Percentiles rank a stretch among this genome's conserved stretches.
Evolutionary conservation across 2,797 vertebrate species (phyloP).

Genomic region (Pangasius larnaudii): DNA sequence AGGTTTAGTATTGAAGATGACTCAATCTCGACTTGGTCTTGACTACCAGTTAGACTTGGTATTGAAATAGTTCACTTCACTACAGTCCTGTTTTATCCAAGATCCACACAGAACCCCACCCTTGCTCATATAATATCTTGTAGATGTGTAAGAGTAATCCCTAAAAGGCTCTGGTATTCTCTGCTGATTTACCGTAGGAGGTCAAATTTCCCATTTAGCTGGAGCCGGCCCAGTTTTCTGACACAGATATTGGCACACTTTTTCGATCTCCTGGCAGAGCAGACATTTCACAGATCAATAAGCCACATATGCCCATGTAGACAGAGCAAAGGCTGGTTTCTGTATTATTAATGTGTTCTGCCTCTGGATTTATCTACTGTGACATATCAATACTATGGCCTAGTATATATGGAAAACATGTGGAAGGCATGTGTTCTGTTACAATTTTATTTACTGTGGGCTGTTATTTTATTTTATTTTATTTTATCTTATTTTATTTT

Average conservation of each 20-base stretch:
- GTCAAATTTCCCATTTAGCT: slow-evolving; percentile 57
- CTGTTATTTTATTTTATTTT: background rate
- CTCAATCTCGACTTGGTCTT: background rate
- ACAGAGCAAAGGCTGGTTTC: slow-evolving; percentile 34
- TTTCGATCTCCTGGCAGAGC: slow-evolving; percentile 44
- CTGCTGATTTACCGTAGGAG: slow-evolving; percentile 49
- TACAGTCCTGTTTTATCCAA: background rate
- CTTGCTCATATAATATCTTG: slow-evolving; percentile 22
- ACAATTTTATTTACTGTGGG: background rate
- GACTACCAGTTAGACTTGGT: background rate
- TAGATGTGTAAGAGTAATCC: slow-evolving; percentile 49
- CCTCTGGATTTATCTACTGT: slow-evolving; percentile 21
- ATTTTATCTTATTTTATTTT: background rate
- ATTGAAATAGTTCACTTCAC: background rate
- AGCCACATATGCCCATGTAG: slow-evolving; percentile 46
- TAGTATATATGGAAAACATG: background rate
- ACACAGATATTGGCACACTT: slow-evolving; percentile 63
- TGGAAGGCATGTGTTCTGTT: background rate
- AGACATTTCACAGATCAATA: slow-evolving; percentile 61
- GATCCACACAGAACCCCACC: slow-evolving; percentile 7
- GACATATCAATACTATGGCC: slow-evolving; percentile 9
- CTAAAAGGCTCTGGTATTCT: slow-evolving; percentile 40
- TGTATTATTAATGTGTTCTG: slow-evolving; percentile 51
- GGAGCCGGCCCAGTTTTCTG: slow-evolving; percentile 62
- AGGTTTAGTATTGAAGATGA: background rate